Base-by-base conservation (phyloP, 2,888 invertebrate species). In the Drosophila acutilabella region DNA sequence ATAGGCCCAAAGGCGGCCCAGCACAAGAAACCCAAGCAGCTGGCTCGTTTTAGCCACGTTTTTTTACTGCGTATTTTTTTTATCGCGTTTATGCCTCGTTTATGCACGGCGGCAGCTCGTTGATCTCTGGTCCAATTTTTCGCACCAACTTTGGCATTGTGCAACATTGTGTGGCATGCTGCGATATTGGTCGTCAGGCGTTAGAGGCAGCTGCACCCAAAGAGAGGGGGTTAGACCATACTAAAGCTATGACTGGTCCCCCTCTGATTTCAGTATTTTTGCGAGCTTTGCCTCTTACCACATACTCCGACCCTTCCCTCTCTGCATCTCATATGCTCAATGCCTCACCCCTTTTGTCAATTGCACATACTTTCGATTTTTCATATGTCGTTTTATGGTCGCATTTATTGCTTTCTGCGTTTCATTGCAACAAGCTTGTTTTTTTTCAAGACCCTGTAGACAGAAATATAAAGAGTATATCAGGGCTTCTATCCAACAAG, bases 111-210 rank as follows among this genome's bases (percentile, higher is more conserved):
- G 71, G 67, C 71, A 70, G 74, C 83, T 87, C 83, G 87, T 87
- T 83, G 83, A 83, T 84, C 83, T 83, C 81, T 83, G 83, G 78
- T 83, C 87, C 80, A 83, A 78, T 87, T 78, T 78, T 58, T 60
- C 60, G 52, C 45, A 38, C 54, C 80, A 66, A 58, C 65, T 67
- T 50, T 47, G 60, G 73, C 76, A 77, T 83, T 87, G 87, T 86
- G 83, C 83, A 83, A 87, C 80, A 80, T 50, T 33, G 5, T 74
- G 71, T 62, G 61, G 58, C 74, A 42, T 33, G 53, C 53, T 20
- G 61, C 53, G 41, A 68, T 75, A 75, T 78, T 78, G 78, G 67
- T 56, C 52, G 50, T 61, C 59, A 61, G 64, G 62, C 60, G 71
- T 64, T 65, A 26, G 74, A 42, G 50, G 47, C 77, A 79, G 83